A percentile compares a stretch with the other conserved stretches of the same genome.
phyloP scores from a whole-genome alignment of 2,888 invertebrate genomes.

The Dryococelus australis region DNA sequence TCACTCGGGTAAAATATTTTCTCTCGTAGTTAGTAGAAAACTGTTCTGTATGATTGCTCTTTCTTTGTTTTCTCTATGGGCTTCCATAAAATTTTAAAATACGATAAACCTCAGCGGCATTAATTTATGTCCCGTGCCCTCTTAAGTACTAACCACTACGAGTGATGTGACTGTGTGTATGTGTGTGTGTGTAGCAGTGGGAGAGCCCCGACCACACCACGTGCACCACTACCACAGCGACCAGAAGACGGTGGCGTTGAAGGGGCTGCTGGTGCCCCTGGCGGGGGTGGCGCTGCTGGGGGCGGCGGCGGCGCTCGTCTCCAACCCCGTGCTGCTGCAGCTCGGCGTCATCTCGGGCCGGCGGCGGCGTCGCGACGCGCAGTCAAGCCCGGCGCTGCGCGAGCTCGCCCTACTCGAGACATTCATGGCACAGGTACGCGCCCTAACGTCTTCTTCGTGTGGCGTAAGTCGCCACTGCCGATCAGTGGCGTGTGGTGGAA shows the following conservation, averaged over 20 bases:
- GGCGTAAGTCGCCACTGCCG: no score
- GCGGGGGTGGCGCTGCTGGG: conserved; percentile 65
- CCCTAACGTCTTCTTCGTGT: no score
- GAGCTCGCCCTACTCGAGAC: conserved; percentile 49
- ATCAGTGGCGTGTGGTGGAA: no score
- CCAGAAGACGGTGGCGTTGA: conserved; percentile 34
- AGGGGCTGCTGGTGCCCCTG: conserved; percentile 44
- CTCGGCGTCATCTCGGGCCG: conserved; percentile 76
- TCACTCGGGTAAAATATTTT: no score
- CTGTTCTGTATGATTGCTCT: no score
- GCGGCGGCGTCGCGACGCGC: conserved; percentile 60
- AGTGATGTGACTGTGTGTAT: neutral
- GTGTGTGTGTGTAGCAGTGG: neutral
- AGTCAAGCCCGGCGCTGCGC: conserved; percentile 19
- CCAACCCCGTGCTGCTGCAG: conserved; percentile 80
- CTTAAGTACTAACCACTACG: no score
- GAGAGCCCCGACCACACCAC: neutral
- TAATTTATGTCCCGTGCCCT: no score
- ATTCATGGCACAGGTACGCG: conserved; percentile 50
- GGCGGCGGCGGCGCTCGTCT: conserved; percentile 79
- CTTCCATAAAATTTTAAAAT: no score
- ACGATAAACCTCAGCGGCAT: no score
- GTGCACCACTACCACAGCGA: conserved; percentile 31
- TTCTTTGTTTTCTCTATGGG: no score
- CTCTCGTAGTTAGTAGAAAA: no score